Evolutionary conservation across 2,113 vertebrate genomes (phyloP).

Genomic region (Eptesicus fuscus): DNA sequence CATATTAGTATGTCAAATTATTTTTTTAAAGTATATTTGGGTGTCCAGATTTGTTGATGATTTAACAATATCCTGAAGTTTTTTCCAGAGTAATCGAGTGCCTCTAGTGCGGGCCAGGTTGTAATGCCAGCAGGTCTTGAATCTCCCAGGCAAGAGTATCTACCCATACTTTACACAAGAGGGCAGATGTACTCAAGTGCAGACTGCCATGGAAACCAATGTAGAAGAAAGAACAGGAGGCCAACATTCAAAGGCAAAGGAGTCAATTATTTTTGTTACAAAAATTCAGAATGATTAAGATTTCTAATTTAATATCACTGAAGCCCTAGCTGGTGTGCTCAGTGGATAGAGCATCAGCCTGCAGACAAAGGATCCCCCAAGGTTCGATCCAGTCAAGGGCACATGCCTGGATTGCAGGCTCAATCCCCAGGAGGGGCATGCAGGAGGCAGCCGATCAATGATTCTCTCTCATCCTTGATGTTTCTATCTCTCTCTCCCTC

Average conservation of each 20-base stretch:
- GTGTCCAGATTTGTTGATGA: neutral
- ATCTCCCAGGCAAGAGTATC: neutral
- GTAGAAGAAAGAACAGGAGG: neutral
- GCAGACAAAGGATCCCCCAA: too few species aligned
- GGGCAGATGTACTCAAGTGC: accelerated
- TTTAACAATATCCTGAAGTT: neutral
- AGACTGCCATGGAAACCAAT: accelerated
- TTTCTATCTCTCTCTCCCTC: too few species aligned
- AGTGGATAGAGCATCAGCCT: too few species aligned
- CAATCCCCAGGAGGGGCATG: too few species aligned
- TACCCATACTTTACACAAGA: too few species aligned
- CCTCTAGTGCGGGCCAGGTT: neutral
- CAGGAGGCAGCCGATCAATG: too few species aligned
- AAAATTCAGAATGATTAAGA: neutral
- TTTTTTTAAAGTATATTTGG: neutral
- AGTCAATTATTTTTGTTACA: neutral
- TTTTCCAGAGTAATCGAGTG: neutral
- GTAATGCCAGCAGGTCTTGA: neutral
- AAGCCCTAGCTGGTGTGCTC: neutral
- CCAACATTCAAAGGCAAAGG: neutral
- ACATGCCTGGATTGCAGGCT: too few species aligned
- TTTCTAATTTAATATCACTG: neutral
- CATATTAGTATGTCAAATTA: neutral
- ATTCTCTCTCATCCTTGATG: too few species aligned
- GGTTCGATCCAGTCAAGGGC: too few species aligned